Evolutionary conservation across 2,888 invertebrate species (phyloP).

Genomic region (Spilosoma lubricipeda): DNA sequence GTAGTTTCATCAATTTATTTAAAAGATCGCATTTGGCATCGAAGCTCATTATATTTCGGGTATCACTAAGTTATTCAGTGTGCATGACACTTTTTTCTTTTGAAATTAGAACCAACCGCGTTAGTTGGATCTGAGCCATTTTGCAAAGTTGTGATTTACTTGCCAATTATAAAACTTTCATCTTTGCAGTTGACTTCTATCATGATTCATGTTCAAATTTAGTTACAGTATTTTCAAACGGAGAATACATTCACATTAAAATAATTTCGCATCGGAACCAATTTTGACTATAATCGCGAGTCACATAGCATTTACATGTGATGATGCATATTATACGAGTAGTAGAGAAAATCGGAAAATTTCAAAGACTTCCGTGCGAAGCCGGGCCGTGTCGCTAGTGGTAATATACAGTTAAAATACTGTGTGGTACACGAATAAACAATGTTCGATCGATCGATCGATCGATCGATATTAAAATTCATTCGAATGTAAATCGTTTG

Average conservation of each 20-base stretch:
- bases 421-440: too few relatives aligned
- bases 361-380: too few relatives aligned
- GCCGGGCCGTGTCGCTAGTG: too few relatives aligned
- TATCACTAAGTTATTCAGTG: constrained; percentile 16
- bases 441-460: too few relatives aligned
- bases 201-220: not conserved
- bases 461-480: too few relatives aligned
- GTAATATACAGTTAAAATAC: too few relatives aligned
- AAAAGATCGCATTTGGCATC: not conserved
- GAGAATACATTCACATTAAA: not conserved
- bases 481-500: too few relatives aligned
- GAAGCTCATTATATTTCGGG: constrained; percentile 8
- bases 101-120: constrained; percentile 28
- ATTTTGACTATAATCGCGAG: too few relatives aligned
- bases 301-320: too few relatives aligned
- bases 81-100: constrained; percentile 24
- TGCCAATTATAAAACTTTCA: constrained; percentile 18
- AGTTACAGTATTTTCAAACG: not conserved
- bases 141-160: constrained; percentile 34
- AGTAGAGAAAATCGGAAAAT: too few relatives aligned
- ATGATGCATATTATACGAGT: too few relatives aligned
- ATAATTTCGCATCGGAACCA: too few relatives aligned
- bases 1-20: constrained; percentile 4
- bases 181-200: constrained; percentile 29
- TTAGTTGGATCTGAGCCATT: constrained; percentile 25